These are phyloP conservation scores for Volucella bombylans DNA, from an alignment of 2,888 invertebrate genomes.

Conservation along the genomic window DNA sequence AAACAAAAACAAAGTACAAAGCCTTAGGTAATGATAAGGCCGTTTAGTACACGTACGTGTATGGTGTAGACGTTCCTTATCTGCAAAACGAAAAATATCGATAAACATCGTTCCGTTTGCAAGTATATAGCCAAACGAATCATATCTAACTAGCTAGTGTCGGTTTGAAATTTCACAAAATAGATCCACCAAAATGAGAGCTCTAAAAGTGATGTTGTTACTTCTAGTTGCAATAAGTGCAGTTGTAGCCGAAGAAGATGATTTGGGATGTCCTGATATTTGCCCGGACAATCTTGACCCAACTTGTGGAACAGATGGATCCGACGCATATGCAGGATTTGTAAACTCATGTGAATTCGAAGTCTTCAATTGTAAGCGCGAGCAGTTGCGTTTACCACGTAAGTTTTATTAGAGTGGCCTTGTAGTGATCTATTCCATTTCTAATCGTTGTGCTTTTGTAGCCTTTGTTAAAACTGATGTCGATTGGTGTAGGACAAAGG, in stretches of 20 bases:
- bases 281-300: slow-evolving; percentile 77
- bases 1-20: too few species aligned
- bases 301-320: slow-evolving; percentile 78
- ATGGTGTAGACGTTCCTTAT: too few species aligned
- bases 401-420: neutral
- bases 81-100: too few species aligned
- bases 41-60: too few species aligned
- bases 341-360: slow-evolving; percentile 77
- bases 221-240: neutral
- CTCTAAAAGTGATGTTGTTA: slow-evolving; percentile 9
- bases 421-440: neutral
- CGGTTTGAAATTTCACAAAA: neutral
- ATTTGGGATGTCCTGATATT: slow-evolving; percentile 76
- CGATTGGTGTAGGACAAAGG: slow-evolving; percentile 78
- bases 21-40: too few species aligned
- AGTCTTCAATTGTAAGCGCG: slow-evolving; percentile 77
- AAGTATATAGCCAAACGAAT: too few species aligned
- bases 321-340: slow-evolving; percentile 76
- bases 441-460: slow-evolving; percentile 39
- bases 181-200: slow-evolving; percentile 29
- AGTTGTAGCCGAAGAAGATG: neutral
- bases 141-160: too few species aligned
- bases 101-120: too few species aligned
- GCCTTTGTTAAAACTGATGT: slow-evolving; percentile 76
- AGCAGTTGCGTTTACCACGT: slow-evolving; percentile 64